Evolutionary conservation across 2,888 invertebrate species (phyloP), one percentile per base, ranked within the genome.

Genomic region (Mesochorus sp.): DNA sequence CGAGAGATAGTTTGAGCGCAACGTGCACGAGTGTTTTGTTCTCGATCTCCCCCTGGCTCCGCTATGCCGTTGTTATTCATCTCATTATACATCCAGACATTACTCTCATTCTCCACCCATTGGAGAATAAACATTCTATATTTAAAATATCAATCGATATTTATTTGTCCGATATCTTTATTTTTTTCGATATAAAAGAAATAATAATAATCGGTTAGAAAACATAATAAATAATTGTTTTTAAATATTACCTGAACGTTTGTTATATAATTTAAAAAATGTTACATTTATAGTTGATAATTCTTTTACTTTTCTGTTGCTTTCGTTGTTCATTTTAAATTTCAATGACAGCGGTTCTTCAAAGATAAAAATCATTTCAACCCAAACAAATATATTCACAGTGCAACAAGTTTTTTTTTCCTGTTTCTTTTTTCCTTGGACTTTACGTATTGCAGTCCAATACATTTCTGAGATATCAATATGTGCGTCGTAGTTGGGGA

Each of bases 1-100:
- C 19, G 24, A 57, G n/a, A n/a, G 24, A 17, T 44, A 14, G 28
- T 5, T 28, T 61, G 3, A 28, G 19, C 19, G 17, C 39, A 71
- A 42, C 49, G 21, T 71, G 10, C 51, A 44, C 57, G 24, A 47
- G 21, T 68, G 6, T 12, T 71, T 19, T 59, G 31, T 47, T 14
- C 19, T 34, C 34, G n/a, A n/a, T 34, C 34, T 12, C 31, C 4
- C 57, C 17, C 31, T 14, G 42, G n/a, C 10, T 8, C 42, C 6
- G 19, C 34, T 53, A 17, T 21, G 1, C 19, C 6, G 55, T 8
- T 19, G 19, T 49, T 19, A 28, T 37, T 44, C n/a, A 12, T 66
- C 24, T 51, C 8, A 39, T 39, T 26, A 12, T 10, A 19, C 1
- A 26, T 12, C 2, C 3, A 66, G 17, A 37, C 34, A 12, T 37